These are phyloP conservation scores for Parnassius mnemosyne DNA, from an alignment of 2,888 invertebrate species.

Conservation along the genomic window DNA sequence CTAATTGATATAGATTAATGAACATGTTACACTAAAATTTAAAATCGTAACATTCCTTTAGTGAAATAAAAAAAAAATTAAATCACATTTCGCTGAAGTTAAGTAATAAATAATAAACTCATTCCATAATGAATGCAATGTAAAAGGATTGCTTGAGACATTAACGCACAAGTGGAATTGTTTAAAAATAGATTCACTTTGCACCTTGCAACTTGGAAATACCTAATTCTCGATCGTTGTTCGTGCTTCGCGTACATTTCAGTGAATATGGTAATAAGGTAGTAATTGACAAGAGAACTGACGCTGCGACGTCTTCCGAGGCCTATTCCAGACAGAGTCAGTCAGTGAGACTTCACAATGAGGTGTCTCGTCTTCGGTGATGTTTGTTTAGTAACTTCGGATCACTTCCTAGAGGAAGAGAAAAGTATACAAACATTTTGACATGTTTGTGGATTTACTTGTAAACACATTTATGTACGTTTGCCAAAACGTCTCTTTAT, in stretches of 20 bases:
- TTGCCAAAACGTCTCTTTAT: constrained; percentile 28
- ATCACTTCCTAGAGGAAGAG: constrained; percentile 8
- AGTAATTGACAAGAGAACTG: constrained; percentile 44
- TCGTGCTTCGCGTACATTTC: constrained; percentile 30
- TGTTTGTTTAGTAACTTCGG: constrained; percentile 12
- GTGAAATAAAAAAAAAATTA: too few species aligned
- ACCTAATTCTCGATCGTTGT: constrained; percentile 29
- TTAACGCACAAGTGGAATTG: constrained; percentile 21
- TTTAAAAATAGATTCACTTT: constrained; percentile 28
- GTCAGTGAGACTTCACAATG: constrained; percentile 13
- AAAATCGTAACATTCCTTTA: too few species aligned
- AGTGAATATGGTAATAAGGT: constrained; percentile 44
- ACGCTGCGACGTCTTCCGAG: constrained; percentile 31
- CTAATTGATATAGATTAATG: too few species aligned
- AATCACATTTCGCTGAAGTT: too few species aligned
- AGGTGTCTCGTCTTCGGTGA: constrained; percentile 9
- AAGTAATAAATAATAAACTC: background rate
- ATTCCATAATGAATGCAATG: constrained; percentile 2
- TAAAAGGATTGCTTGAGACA: constrained; percentile 20
- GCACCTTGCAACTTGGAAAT: constrained; percentile 26
- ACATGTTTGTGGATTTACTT: constrained; percentile 15
- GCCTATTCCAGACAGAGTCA: constrained; percentile 20
- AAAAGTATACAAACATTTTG: constrained; percentile 20
- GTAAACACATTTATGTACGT: constrained; percentile 14
- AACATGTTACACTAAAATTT: too few species aligned